Base-by-base conservation (phyloP, 2,888 invertebrate genomes). In the Pseudococcus viburni region DNA sequence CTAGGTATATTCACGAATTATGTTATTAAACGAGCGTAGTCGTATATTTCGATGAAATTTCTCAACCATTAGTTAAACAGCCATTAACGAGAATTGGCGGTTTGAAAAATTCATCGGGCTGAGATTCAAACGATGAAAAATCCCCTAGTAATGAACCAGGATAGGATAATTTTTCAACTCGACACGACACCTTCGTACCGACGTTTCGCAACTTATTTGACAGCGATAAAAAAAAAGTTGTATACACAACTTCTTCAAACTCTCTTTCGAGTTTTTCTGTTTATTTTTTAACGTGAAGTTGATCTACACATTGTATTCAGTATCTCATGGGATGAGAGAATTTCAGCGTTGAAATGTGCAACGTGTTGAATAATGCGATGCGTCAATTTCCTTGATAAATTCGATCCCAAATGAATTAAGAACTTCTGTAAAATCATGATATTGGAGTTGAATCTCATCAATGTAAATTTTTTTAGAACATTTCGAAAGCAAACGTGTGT, bases 141-240 rank as follows among this genome's bases (percentile, higher is more conserved):
- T 64, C 9, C 9, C 3, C 0, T 11, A 4, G 19, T 22, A 64
- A 64, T 64, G 64, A 64, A 64, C 64, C 12, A 2, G 64, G 64
- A 22, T 64, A 22, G 22, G 64, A 64, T 64, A 64, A 64, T 64
- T 22, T 64, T 64, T 64, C 64, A 64, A 64, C 22, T 22, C 64
- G 64, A 64, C 11, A 64, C 19, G 64, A 22, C 64, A 15, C 64
- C 64, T 64, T 64, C 22, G 22, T 19, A 7, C 11, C 11, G 11
- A 64, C 22, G 64, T 22, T 64, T 11, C 11, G 22, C 19, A 64
- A 64, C 19, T 64, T 64, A 22, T 64, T 64, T 64, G 64, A 64
- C 64, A 22, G 19, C 64, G 64, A 12, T 59, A 19, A 17, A n/a
- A 12, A 64, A 64, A 22, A 22, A 64, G 64, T 64, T 64, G 64